phyloP scores from a whole-genome alignment of 1,140 invertebrate species.

The Temnothorax curvispinosus region DNA sequence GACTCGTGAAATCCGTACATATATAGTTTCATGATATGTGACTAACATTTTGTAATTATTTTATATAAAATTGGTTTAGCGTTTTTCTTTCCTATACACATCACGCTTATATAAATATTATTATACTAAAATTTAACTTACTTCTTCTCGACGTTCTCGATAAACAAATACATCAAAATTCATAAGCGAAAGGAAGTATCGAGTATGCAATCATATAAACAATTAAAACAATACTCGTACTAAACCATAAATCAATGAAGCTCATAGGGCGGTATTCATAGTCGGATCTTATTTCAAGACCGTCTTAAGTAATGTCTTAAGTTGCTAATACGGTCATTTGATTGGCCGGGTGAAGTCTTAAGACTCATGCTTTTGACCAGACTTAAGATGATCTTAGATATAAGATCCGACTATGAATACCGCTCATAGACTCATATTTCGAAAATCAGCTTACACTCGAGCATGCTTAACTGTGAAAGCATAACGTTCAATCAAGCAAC shows the following conservation, averaged over 20 bases:
- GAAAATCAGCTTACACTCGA: not conserved
- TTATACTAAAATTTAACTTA: not conserved
- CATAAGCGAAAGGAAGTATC: not conserved
- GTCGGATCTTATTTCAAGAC: no score
- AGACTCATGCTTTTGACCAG: no score
- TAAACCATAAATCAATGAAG: not conserved
- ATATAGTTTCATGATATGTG: not conserved
- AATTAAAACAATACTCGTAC: not conserved
- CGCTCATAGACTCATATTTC: not conserved
- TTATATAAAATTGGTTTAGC: not conserved
- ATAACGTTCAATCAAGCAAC: not conserved
- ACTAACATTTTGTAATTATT: slow-evolving; percentile 2
- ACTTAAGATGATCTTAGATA: no score
- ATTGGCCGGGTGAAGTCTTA: no score
- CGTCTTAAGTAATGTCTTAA: no score
- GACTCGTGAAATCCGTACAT: not conserved
- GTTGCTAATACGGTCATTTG: no score
- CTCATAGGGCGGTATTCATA: no score
- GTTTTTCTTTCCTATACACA: not conserved
- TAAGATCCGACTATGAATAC: no score
- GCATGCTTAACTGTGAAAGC: not conserved
- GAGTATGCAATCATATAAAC: not conserved
- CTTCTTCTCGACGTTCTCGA: not conserved
- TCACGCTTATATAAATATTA: not conserved
- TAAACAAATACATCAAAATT: not conserved